Conservation (phyloP, 2,797 vertebrate species). For the Cynodonichthys magdalenae region DNA sequence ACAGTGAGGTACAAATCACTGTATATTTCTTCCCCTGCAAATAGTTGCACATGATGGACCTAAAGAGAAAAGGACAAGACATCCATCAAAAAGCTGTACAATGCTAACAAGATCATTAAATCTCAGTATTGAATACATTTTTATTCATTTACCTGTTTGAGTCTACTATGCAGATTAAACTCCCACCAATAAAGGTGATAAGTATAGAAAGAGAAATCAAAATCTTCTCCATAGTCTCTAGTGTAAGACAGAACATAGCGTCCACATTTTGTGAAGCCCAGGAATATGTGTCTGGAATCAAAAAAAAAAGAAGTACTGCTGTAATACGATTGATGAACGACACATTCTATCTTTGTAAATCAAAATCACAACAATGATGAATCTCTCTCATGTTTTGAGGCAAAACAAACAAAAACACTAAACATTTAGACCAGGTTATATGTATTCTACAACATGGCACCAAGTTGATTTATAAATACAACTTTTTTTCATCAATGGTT, state of each 20-base stretch:
- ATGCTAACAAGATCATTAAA: neutral
- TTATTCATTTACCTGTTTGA: constrained; percentile 85
- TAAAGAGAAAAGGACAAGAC: constrained; percentile 42
- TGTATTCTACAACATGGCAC: too few relatives aligned
- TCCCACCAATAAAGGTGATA: constrained; percentile 98
- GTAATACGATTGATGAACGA: neutral
- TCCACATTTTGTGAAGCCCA: constrained; percentile 95
- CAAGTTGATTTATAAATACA: too few relatives aligned
- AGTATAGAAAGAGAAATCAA: constrained; percentile 93
- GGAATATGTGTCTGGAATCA: constrained; percentile 89
- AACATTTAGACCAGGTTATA: too few relatives aligned
- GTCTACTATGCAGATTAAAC: constrained; percentile 94
- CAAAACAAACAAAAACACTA: too few relatives aligned
- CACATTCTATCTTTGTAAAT: neutral
- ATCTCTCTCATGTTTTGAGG: too few relatives aligned
- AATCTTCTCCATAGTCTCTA: constrained; percentile 89
- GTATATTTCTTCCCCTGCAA: constrained; percentile 93
- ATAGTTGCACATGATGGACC: constrained; percentile 92
- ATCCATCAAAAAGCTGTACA: neutral
- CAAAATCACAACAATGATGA: neutral
- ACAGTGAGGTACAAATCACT: constrained; percentile 93
- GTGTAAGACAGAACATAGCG: constrained; percentile 95
- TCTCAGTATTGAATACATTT: neutral
- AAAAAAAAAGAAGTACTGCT: neutral
- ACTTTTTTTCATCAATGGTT: too few relatives aligned